Evolutionary conservation across 2,888 invertebrate species (phyloP), one percentile per base, ranked within the genome.

Genomic region (Cheilosia scutellata): DNA sequence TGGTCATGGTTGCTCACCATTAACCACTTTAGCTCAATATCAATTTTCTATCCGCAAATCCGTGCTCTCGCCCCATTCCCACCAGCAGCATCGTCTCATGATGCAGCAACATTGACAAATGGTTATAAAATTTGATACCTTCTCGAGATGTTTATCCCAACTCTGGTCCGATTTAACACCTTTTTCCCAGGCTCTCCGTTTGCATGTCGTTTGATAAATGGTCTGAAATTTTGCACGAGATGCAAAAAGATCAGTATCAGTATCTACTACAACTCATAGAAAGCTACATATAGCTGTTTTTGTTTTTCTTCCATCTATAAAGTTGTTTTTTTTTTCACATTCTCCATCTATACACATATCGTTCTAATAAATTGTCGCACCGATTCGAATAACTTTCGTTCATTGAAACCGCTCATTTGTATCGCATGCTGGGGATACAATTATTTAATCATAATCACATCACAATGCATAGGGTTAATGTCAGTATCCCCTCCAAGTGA

Each of bases 101-200:
- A 70, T 79, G 83, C 83, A 60, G 79, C 68, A 84, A 84, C 84
- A 80, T 84, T 84, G 79, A 84, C 63, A 75, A 84, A 84, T 75
- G 84, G 40, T 44, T 57, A 20, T 42, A 63, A 57, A 84, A 79
- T 63, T 58, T 62, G 74, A 84, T 70, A 79, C 74, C 57, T 51
- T 63, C 42, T 78, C 44, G 60, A 66, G 82, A 82, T 82, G 9
- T 49, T 29, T 66, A 72, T 77, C 77, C 37, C 57, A 37, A 63
- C 70, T 63, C 47, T 72, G 37, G 44, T 58, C 49, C 20, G 47
- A 72, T 78, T 78, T 72, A 55, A 82, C 80, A 75, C 80, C 80
- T 75, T 62, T 66, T 76, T 57, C 57, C 16, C 44, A 42, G 44
- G 42, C 65, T 37, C 37, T n/a, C 9, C 2, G n/a, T 7, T 33